A percentile compares a stretch with the other conserved stretches of the same genome.
Conservation (phyloP, 2,113 vertebrate genomes). For the Spea multiplicata region DNA sequence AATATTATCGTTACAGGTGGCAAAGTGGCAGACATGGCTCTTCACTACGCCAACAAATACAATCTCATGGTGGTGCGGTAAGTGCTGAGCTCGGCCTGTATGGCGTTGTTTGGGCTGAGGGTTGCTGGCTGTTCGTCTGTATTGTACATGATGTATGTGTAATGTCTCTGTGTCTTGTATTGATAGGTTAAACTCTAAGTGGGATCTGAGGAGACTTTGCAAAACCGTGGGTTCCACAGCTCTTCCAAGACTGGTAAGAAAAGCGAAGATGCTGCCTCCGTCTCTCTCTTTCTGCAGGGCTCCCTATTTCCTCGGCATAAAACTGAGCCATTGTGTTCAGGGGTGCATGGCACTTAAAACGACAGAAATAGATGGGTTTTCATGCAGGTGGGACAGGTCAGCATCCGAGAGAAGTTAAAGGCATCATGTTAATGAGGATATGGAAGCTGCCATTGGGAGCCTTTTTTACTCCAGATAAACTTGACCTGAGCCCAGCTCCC, state of each 20-base stretch:
- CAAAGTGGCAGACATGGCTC: conserved; percentile 97
- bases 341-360: too few relatives aligned
- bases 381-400: too few relatives aligned
- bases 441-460: too few relatives aligned
- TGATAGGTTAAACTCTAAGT: conserved; percentile 88
- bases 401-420: too few relatives aligned
- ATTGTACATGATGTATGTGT: neutral
- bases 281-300: too few relatives aligned
- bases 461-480: too few relatives aligned
- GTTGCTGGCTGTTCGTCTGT: too few relatives aligned
- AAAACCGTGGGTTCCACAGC: conserved; percentile 92
- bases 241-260: conserved; percentile 86
- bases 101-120: neutral
- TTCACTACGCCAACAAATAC: conserved; percentile 98
- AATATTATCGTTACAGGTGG: conserved; percentile 93
- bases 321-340: too few relatives aligned
- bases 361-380: too few relatives aligned
- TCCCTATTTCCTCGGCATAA: too few relatives aligned
- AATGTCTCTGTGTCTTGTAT: neutral
- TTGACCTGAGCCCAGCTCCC: too few relatives aligned
- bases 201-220: conserved; percentile 94
- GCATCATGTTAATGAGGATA: too few relatives aligned
- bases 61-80: conserved; percentile 94
- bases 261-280: neutral
- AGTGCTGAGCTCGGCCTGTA: conserved; percentile 45